Base-by-base conservation (phyloP, 2,113 vertebrate species). In the Ptilonorhynchus violaceus region DNA sequence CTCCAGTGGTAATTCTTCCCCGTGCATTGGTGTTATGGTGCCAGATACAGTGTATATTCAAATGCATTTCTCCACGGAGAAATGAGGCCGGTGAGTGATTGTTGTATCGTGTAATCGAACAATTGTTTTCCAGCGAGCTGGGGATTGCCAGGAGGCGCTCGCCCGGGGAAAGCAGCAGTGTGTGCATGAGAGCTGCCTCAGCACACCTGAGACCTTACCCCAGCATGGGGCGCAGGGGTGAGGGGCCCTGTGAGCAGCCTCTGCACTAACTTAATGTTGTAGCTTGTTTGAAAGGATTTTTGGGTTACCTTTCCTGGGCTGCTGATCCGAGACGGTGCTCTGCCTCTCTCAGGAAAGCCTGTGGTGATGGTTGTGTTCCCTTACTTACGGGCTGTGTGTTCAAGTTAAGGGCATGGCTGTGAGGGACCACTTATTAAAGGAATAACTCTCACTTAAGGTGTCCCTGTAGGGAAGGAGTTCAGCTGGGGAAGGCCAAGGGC, bases 321-420 rank as follows among this genome's bases (percentile, higher is more conserved):
- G n/a, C n/a, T 52, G 31, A 35, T 75, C 62, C 25, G 27, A 92
- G n/a, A 21, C 35, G 3, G 0, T 2, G 0, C 16, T 64, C 67
- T 83, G 39, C 21, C 23, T 72, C 56, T 35, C 27, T 23, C 44
- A 62, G 73, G 59, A 84, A 79, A 77, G 41, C 22, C 47, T 64
- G 25, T 3, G 1, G 21, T 52, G 35, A 31, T 1, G 18, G 9
- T 2, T 75, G n/a, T 11, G 27, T 9, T 89, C 44, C 27, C 11
- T 66, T 35, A 5, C 15, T n/a, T 16, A 24, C 0, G 2, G 28
- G 30, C 67, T 47, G 5, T 6, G 6, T 30, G 10, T 18, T 64
- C 11, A 3, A 37, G 28, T 63, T 73, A 60, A 44, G 62, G 12
- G 11, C 28, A 31, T 39, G n/a, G 18, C 37, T 31, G 3, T 10